Base-by-base conservation (phyloP, 2,113 vertebrate species). In the Theropithecus gelada region DNA sequence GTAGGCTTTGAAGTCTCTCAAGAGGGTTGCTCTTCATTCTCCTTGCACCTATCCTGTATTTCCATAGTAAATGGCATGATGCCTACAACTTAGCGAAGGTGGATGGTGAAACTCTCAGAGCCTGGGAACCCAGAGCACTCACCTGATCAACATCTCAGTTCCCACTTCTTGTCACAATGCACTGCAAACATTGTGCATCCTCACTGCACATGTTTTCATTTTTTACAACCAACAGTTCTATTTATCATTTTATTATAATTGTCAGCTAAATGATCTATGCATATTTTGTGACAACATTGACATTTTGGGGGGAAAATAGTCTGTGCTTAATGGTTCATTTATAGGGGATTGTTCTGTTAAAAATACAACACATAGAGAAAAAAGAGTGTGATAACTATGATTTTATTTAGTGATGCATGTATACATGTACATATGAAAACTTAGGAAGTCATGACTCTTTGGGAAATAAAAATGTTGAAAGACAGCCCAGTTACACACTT, bases 391-490 rank as follows among this genome's bases (percentile, higher is more conserved):
- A 57, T 72, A 43, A 73, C 6, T 88, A 35, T 88, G 55, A 72
- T 72, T 55, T 22, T 85, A 87, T 61, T 81, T 83, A 32, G 3
- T 40, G 32, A 80, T 59, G 66, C 38, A 45, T 25, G 14, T 59
- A 27, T n/a, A 83, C 40, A 79, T 30, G 30, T 45, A 52, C 6
- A 27, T 59, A 40, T 75, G 40, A 93, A 84, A 57, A 84, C 50
- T n/a, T 88, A 73, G 66, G 27, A 35, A 73, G 10, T 59, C 55
- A 32, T 61, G 30, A 85, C 11, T 48, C 30, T 89, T 91, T 79
- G 52, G 11, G 17, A 92, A 64, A 85, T 91, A 18, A 93, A 96
- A 94, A 11, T n/a, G 73, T 76, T 93, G 22, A 79, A 90, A 94
- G 55, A 66, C 17, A 92, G 3, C 25, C 59, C 52, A 68, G 50